A percentile compares a stretch with the other conserved stretches of the same genome.
phyloP scores from a whole-genome alignment of 2,113 vertebrate species.

The Lanius collurio region DNA sequence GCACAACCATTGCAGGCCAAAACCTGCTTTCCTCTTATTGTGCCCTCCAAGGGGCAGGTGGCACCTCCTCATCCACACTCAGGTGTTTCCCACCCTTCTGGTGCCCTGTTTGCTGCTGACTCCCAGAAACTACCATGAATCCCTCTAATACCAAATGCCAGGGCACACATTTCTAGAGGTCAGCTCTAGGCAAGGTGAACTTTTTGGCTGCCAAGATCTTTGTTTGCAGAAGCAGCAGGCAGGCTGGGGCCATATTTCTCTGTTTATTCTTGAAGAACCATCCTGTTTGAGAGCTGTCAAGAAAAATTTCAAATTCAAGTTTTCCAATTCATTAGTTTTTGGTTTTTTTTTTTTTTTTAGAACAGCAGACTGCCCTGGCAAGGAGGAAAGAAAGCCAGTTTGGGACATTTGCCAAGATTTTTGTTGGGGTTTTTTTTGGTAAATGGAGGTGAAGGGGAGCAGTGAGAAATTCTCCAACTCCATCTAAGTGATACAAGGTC shows the following conservation, averaged over 20 bases:
- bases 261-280: constrained; percentile 23
- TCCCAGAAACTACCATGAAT: not conserved
- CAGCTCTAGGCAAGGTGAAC: constrained; percentile 6
- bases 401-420: not conserved
- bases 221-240: not conserved
- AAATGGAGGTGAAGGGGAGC: not conserved
- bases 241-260: not conserved
- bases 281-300: constrained; percentile 24
- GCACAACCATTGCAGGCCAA: not conserved
- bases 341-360: not conserved
- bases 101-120: not conserved
- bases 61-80: not conserved
- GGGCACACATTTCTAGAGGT: not conserved
- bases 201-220: not conserved
- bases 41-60: not conserved
- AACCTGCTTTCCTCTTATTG: not conserved
- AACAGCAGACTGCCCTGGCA: not conserved
- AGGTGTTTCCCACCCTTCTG: not conserved
- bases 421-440: not conserved
- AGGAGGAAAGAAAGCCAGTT: not conserved
- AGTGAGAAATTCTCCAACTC: not conserved
- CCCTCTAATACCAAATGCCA: not conserved
- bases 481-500: not conserved
- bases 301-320: constrained; percentile 39
- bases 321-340: constrained; percentile 47